Evolutionary conservation across 2,888 invertebrate genomes (phyloP), one percentile per base, ranked within the genome.

Genomic region (Lasioglossum villosulum): DNA sequence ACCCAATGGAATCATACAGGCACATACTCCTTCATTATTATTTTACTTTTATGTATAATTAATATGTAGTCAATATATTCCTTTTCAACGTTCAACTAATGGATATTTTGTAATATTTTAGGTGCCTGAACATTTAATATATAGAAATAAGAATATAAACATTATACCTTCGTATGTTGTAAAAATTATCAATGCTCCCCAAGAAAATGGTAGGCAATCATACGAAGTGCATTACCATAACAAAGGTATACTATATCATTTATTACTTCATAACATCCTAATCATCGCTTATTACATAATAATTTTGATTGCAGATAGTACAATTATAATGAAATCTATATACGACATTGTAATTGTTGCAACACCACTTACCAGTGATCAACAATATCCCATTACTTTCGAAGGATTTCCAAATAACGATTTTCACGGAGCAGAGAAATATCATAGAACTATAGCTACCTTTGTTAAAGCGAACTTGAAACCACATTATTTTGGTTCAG

Each of bases 331-430:
- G 70, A 91, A 90, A 39, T 86, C 90, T 23, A 82, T 84, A 10
- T 97, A 96, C 90, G 96, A 97, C 89, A 95, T 96, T 81, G 96
- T 97, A 3, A 95, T 97, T 70, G 87, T 97, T 30, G 97, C 97
- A 27, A 93, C 95, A 45, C 97, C 97, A 1, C 93, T 96, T 59
- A 96, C 96, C 12, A 86, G 85, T 1, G 95, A 96, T 92, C 95
- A 94, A 63, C 80, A 92, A 83, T 92, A 90, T 74, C 91, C 93
- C 19, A 95, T 96, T 34, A 89, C 93, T 74, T 96, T 96, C 91
- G 93, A 93, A 74, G 95, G 91, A 84, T 94, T 95, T 95, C 96
- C 94, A 4, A 81, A 91, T 34, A 86, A 89, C 14, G 85, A 93
- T 42, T 88, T 95, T 14, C 78, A 92, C 2, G 94, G 96, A 90